Conservation (phyloP, 2,888 invertebrate genomes). For the Sphaerophoria rueppellii region DNA sequence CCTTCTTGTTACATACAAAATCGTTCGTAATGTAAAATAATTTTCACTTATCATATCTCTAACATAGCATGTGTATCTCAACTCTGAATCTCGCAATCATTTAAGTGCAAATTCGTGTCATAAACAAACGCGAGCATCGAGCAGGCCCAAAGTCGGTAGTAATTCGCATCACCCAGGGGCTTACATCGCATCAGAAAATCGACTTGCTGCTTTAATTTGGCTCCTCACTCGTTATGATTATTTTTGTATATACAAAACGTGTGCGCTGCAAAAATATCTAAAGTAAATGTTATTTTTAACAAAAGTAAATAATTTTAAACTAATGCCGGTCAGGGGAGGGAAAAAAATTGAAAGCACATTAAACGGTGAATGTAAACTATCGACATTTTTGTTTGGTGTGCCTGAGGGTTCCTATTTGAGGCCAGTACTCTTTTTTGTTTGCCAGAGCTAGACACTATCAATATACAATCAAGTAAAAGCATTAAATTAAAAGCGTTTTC, state of each 20-base stretch:
- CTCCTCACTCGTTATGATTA: constrained; percentile 3
- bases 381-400: constrained; percentile 38
- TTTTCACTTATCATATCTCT: constrained; percentile 48
- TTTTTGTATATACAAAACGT: constrained; percentile 1
- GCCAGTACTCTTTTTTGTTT: constrained; percentile 29
- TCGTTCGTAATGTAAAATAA: not conserved
- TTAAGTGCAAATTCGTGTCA: constrained; percentile 72
- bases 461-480: constrained; percentile 71
- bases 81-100: constrained; percentile 59
- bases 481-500: constrained; percentile 64
- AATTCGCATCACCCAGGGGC: constrained; percentile 28
- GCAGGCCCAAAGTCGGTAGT: constrained; percentile 17
- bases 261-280: constrained; percentile 25
- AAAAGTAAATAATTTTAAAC: constrained; percentile 59
- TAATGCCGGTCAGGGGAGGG: not conserved
- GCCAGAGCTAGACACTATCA: constrained; percentile 42
- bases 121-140: constrained; percentile 65
- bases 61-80: not conserved
- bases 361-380: constrained; percentile 61
- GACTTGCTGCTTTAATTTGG: constrained; percentile 22
- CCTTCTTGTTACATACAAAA: constrained; percentile 4
- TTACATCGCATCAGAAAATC: constrained; percentile 25
- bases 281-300: constrained; percentile 46
- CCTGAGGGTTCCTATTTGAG: constrained; percentile 61
- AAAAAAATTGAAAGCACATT: constrained; percentile 29